Evolutionary conservation across 2,888 invertebrate genomes (phyloP).

Genomic region (Cryptus viduatorius): DNA sequence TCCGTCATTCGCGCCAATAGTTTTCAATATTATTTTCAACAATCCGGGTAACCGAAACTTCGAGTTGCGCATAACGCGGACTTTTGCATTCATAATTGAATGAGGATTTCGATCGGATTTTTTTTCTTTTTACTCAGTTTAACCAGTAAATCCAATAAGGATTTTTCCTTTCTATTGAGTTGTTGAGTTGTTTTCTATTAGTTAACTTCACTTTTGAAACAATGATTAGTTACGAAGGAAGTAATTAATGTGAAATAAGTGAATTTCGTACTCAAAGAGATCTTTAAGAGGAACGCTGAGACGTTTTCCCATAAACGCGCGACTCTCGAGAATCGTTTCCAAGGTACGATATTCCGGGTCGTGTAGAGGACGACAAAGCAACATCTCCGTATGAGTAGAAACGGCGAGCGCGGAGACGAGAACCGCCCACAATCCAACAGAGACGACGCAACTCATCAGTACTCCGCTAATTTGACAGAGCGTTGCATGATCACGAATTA

Average conservation of each 20-base stretch:
- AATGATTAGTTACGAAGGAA: neutral
- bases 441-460: slow-evolving; percentile 87
- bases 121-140: neutral
- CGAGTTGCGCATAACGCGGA: no score
- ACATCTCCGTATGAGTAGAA: slow-evolving; percentile 89
- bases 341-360: slow-evolving; percentile 89
- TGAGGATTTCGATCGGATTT: neutral
- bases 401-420: slow-evolving; percentile 87
- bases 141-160: no score
- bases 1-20: neutral
- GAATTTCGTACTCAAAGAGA: slow-evolving; percentile 86
- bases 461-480: slow-evolving; percentile 84
- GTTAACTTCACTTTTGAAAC: neutral
- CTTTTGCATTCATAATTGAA: no score
- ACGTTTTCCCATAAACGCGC: slow-evolving; percentile 83
- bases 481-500: neutral
- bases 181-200: no score
- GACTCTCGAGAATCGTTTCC: slow-evolving; percentile 88
- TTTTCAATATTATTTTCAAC: neutral
- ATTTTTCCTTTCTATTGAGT: no score
- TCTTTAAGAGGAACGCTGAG: slow-evolving; percentile 86
- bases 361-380: slow-evolving; percentile 91
- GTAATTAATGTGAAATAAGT: slow-evolving; percentile 79
- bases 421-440: slow-evolving; percentile 88
- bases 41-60: neutral